phyloP scores from a whole-genome alignment of 2,797 vertebrate species.

The Gorsachius magnificus region DNA sequence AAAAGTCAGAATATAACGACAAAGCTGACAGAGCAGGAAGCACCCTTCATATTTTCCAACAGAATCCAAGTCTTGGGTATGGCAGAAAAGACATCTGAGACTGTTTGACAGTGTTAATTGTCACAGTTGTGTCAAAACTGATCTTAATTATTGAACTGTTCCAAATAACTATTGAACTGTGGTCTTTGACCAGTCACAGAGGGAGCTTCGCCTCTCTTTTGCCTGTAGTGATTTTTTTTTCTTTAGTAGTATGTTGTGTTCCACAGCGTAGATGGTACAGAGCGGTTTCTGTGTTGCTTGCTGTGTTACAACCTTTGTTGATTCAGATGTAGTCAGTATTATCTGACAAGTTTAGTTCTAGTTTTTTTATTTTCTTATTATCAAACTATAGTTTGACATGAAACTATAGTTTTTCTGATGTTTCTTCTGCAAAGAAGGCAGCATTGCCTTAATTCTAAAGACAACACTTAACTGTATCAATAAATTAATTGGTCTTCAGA shows the following conservation, averaged over 20 bases:
- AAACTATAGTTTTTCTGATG: background rate
- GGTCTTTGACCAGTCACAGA: background rate
- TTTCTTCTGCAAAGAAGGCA: background rate
- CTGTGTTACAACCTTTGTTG: background rate
- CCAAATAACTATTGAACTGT: background rate
- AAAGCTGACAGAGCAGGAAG: background rate
- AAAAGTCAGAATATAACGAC: background rate
- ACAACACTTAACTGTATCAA: slow-evolving; percentile 30
- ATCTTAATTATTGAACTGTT: background rate
- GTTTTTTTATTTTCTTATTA: background rate
- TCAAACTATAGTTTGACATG: background rate
- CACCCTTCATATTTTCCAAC: background rate
- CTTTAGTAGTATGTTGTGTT: background rate
- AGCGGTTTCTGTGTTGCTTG: background rate
- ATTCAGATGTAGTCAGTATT: background rate
- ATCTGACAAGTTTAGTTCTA: background rate
- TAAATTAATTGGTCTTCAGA: slow-evolving; percentile 45
- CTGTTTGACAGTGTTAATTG: background rate
- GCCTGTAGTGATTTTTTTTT: background rate
- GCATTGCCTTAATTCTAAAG: slow-evolving; percentile 5
- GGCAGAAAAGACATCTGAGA: background rate
- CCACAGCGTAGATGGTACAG: background rate
- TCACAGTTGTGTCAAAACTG: background rate
- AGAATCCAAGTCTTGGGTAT: background rate
- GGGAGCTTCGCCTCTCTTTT: background rate